These are phyloP conservation scores for Canis aureus DNA, from an alignment of 2,113 vertebrate species.

Conservation along the genomic window DNA sequence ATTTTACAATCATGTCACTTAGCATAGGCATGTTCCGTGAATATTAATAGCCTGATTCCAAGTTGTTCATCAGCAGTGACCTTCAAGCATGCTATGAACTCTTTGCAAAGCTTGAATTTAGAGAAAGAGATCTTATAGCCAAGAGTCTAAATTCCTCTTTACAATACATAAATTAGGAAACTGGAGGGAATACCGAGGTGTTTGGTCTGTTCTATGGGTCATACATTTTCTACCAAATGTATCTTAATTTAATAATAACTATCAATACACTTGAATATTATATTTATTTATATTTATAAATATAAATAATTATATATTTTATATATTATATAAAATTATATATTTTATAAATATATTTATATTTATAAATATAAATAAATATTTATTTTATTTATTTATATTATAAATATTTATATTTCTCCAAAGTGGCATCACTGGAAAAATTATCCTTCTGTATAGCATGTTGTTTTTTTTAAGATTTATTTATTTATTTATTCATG, in stretches of 20 bases:
- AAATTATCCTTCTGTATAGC: neutral
- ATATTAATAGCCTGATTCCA: constrained; percentile 78
- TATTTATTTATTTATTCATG: too few relatives aligned
- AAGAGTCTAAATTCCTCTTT: constrained; percentile 60
- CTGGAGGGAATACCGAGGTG: neutral
- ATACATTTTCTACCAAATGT: constrained; percentile 24
- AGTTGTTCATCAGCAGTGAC: constrained; percentile 69
- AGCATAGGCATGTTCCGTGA: constrained; percentile 66
- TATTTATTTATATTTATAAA: neutral
- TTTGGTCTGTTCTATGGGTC: neutral
- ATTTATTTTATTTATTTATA: too few relatives aligned
- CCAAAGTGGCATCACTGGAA: constrained; percentile 9
- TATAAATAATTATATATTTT: too few relatives aligned
- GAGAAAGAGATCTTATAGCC: constrained; percentile 51
- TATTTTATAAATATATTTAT: too few relatives aligned
- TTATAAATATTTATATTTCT: neutral
- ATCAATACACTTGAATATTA: constrained; percentile 8
- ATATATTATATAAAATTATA: too few relatives aligned
- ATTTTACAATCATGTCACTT: constrained; percentile 75
- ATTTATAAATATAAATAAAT: too few relatives aligned
- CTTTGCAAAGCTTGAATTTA: constrained; percentile 62
- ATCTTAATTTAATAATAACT: constrained; percentile 50
- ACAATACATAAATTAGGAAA: constrained; percentile 22
- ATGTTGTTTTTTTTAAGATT: neutral
- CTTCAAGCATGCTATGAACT: constrained; percentile 73